Percentiles rank a stretch among this genome's conserved stretches.
phyloP scores from a whole-genome alignment of 2,888 invertebrate species.

The Trichogramma evanescens region DNA sequence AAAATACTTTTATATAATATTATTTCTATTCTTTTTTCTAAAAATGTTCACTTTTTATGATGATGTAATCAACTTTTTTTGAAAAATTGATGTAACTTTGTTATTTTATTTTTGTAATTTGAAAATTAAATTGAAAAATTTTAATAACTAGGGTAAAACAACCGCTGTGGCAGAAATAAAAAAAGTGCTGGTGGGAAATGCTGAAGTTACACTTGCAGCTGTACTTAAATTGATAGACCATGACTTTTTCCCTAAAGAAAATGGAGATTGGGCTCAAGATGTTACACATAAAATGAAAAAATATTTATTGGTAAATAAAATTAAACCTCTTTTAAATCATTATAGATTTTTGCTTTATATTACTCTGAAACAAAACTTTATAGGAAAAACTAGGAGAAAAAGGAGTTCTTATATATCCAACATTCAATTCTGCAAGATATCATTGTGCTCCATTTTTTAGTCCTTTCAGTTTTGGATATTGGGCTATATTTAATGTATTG shows the following conservation, averaged over 20 bases:
- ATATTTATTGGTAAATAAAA: slow-evolving; percentile 54
- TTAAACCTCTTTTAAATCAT: not conserved
- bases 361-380: slow-evolving; percentile 21
- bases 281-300: slow-evolving; percentile 55
- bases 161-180: slow-evolving; percentile 39
- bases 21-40: not conserved
- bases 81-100: not conserved
- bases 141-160: slow-evolving; percentile 30
- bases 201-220: slow-evolving; percentile 62
- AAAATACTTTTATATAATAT: not conserved
- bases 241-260: slow-evolving; percentile 59
- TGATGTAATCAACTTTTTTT: not conserved
- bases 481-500: slow-evolving; percentile 77
- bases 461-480: slow-evolving; percentile 79
- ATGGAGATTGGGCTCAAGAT: slow-evolving; percentile 58
- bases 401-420: slow-evolving; percentile 78
- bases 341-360: not conserved
- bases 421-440: slow-evolving; percentile 73
- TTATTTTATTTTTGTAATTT: too few relatives aligned
- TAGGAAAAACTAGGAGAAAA: slow-evolving; percentile 65
- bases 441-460: slow-evolving; percentile 72
- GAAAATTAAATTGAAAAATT: not conserved
- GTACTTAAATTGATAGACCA: slow-evolving; percentile 61
- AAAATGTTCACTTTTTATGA: not conserved
- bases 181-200: slow-evolving; percentile 52